Base-by-base conservation (phyloP, 30 jellyfish, hydroid and myxozoan species). In the Hydra vulgaris region DNA sequence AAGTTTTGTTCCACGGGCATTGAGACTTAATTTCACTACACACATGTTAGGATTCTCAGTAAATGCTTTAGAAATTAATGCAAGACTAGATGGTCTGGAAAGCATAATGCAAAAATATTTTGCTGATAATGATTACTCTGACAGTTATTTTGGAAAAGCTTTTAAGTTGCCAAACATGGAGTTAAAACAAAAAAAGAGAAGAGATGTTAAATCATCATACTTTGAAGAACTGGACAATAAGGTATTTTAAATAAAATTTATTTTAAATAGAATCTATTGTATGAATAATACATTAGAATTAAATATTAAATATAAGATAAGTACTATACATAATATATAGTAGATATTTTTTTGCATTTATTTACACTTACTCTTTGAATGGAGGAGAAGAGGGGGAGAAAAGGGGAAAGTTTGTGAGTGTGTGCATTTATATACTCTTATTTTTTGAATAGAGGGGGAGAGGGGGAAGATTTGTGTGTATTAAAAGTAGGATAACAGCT, bases 51-150 rank as follows among this genome's bases (percentile, higher is more conserved):
- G 98, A 56, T 84, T 70, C 69, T 82, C 98, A 7, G 83, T 92
- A 76, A 85, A 92, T 79, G 74, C 88, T 53, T 17, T 92, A 18
- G 95, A 84, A 66, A 53, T 92, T 7, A 78, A 84, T 70, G 95
- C 92, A 27, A 84, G 98, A 76, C 81, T 84, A 87, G 98, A 92
- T 79, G 98, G 98, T 25, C 54, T 92, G 26, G 98, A 92, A 71
- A 61, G 53, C 16, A 76, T 73, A 1, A 61, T 84, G 20, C 85
- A 80, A 17, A 85, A 84, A 26, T 56, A 77, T 21, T 54, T 91
- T 53, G 90, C 84, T 19, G 84, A 72, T 5, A 71, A 81, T 26
- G 98, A 96, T 22, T 80, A 78, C 61, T 79, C 95, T n/a, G 77
- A 74, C 18, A 54, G 77, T 12, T 84, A 71, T 71, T 18, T 92